Conservation (phyloP, 2,113 vertebrate species). For the Pholis gunnellus region DNA sequence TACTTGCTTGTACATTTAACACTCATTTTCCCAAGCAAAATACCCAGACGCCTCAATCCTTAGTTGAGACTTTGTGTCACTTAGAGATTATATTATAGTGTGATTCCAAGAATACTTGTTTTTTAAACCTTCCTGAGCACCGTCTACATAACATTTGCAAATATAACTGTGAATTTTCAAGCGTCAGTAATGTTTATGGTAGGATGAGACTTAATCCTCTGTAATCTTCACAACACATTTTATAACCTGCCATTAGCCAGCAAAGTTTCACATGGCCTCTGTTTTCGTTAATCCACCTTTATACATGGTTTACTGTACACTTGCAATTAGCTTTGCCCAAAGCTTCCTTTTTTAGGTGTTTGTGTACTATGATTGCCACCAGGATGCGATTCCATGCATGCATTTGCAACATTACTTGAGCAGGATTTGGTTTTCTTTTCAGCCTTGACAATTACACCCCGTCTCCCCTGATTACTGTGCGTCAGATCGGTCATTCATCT, state of each 20-base stretch:
- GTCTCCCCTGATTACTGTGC: conserved; percentile 38
- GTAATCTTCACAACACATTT: conserved; percentile 28
- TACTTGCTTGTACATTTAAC: not conserved
- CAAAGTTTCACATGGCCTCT: conserved; percentile 20
- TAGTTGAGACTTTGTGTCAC: not conserved
- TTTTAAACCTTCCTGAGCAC: not conserved
- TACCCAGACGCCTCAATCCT: not conserved
- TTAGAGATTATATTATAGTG: not conserved
- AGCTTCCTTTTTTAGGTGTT: conserved; percentile 30
- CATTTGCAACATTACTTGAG: conserved; percentile 9
- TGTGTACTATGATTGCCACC: conserved; percentile 12
- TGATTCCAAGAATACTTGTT: not conserved
- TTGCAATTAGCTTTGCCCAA: conserved; percentile 35
- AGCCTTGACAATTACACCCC: conserved; percentile 35
- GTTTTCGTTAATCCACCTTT: conserved; percentile 36
- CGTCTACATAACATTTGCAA: not conserved
- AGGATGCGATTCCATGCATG: conserved; percentile 36
- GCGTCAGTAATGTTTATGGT: not conserved
- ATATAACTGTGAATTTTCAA: not conserved
- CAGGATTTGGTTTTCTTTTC: conserved; percentile 9
- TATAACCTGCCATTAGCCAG: conserved; percentile 42
- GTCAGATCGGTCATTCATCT: conserved; percentile 50
- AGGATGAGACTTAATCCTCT: conserved; percentile 30
- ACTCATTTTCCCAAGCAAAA: not conserved
- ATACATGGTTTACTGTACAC: conserved; percentile 24